Base-by-base conservation (phyloP, 2,888 invertebrate species). In the Stenodema calcarata region DNA sequence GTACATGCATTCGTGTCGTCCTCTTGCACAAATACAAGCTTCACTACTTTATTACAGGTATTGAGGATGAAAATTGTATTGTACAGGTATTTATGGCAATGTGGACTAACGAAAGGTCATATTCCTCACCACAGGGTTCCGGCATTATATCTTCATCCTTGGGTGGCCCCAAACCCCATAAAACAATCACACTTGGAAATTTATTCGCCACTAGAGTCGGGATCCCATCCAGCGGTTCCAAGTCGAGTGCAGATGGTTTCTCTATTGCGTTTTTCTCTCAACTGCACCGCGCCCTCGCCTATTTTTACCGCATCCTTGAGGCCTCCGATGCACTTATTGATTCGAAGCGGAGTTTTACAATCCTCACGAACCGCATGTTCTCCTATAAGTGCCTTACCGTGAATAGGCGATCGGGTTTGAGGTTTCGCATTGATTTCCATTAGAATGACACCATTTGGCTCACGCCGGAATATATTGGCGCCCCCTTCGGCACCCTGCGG, bases 361-460 rank as follows among this genome's bases (percentile, higher is more conserved):
- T 78, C 78, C 78, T 78, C 78, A 78, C 78, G 78, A 78, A 78
- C 18, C 42, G 23, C 42, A 27, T 41, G 41, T 78, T 78, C 44
- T 42, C 42, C 44, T 44, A 62, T 44, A 78, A 78, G 78, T 78
- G 78, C 44, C 78, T 78, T 44, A 78, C 78, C 78, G 44, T 78
- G 78, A 78, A 78, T 78, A 78, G 78, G 44, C 78, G 2, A 78
- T 78, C 18, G 41, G 78, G 62, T 62, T 78, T 44, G 42, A 78
- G 78, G 62, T 62, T 78, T 41, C 27, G 78, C 78, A 42, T 41
- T 44, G 78, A 78, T 78, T 78, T 78, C 44, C 78, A 78, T 78
- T 44, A 78, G 44, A 78, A 44, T 78, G 78, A 78, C 78, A 78
- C 78, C 78, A 44, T 78, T 78, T 44, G 78, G 78, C 78, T 78